These are phyloP conservation scores for Pteromalus puparum DNA, from an alignment of 1,140 invertebrate species.

Conservation along the genomic window DNA sequence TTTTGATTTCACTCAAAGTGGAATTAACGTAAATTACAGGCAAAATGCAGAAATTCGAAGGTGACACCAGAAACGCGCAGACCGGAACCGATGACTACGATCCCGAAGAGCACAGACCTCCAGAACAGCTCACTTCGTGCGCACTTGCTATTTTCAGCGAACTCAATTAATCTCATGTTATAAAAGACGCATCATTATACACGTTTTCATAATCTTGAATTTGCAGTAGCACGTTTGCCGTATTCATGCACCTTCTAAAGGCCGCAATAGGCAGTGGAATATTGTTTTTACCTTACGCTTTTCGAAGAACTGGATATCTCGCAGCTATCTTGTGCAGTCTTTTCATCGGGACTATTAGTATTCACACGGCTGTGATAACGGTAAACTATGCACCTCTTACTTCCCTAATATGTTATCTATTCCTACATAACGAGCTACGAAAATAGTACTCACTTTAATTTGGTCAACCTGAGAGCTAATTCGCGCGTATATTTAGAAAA, in stretches of 20 bases:
- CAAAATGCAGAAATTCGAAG: too few relatives aligned
- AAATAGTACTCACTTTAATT: too few relatives aligned
- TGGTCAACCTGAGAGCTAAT: too few relatives aligned
- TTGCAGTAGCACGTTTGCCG: conserved; percentile 66
- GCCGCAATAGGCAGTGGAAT: conserved; percentile 78
- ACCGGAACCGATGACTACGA: conserved; percentile 56
- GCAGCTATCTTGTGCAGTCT: conserved; percentile 72
- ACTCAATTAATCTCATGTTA: background rate
- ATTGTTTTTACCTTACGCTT: conserved; percentile 78
- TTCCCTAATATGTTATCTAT: too few relatives aligned
- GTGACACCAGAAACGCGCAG: too few relatives aligned
- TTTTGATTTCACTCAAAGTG: background rate
- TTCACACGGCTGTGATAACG: conserved; percentile 74
- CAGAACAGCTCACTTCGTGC: conserved; percentile 58
- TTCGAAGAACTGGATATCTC: conserved; percentile 77
- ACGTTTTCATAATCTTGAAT: too few relatives aligned
- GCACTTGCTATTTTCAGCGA: background rate
- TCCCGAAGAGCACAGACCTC: conserved; percentile 56
- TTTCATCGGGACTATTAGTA: conserved; percentile 71
- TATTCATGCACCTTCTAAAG: conserved; percentile 76
- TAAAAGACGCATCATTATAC: too few relatives aligned
- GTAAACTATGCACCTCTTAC: conserved; percentile 58
- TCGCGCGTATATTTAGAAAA: too few relatives aligned
- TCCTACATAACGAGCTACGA: too few relatives aligned
- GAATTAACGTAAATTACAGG: background rate